A percentile compares a stretch with the other conserved stretches of the same genome.
phyloP scores from a whole-genome alignment of 2,888 invertebrate genomes.

The Caenorhabditis japonica region DNA sequence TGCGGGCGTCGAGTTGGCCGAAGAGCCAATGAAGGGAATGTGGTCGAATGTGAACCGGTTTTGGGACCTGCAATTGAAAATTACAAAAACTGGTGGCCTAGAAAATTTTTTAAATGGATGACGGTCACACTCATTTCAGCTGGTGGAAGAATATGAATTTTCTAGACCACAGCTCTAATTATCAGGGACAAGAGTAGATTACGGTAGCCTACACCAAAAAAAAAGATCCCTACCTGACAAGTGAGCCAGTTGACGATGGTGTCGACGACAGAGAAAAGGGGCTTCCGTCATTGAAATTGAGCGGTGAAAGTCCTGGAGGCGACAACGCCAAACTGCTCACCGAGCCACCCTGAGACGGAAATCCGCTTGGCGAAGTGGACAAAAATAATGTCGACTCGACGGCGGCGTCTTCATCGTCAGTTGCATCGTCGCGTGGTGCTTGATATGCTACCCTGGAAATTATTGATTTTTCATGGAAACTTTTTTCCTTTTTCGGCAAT shows the following conservation, averaged over 20 bases:
- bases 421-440: constrained; percentile 38
- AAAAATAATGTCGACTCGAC: constrained; percentile 46
- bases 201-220: too few relatives aligned
- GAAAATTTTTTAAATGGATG: not conserved
- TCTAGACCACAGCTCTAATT: too few relatives aligned
- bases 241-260: constrained; percentile 55
- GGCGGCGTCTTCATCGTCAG: constrained; percentile 41
- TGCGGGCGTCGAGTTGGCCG: constrained; percentile 42
- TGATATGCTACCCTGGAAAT: constrained; percentile 44
- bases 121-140: too few relatives aligned
- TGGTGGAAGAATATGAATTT: too few relatives aligned
- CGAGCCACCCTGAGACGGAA: constrained; percentile 38
- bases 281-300: constrained; percentile 68
- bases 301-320: constrained; percentile 74
- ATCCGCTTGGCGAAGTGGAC: constrained; percentile 40
- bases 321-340: constrained; percentile 58
- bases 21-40: constrained; percentile 51
- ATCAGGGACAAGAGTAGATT: too few relatives aligned
- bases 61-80: constrained; percentile 17
- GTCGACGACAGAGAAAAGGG: constrained; percentile 70
- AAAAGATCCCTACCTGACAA: constrained; percentile 31
- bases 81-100: constrained; percentile 6
- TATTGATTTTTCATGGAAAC: not conserved
- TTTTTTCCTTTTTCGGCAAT: too few relatives aligned
- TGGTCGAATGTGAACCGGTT: constrained; percentile 67